Percentiles rank a stretch among this genome's conserved stretches.
phyloP scores from a whole-genome alignment of 2,113 vertebrate species.

The Elgaria multicarinata region DNA sequence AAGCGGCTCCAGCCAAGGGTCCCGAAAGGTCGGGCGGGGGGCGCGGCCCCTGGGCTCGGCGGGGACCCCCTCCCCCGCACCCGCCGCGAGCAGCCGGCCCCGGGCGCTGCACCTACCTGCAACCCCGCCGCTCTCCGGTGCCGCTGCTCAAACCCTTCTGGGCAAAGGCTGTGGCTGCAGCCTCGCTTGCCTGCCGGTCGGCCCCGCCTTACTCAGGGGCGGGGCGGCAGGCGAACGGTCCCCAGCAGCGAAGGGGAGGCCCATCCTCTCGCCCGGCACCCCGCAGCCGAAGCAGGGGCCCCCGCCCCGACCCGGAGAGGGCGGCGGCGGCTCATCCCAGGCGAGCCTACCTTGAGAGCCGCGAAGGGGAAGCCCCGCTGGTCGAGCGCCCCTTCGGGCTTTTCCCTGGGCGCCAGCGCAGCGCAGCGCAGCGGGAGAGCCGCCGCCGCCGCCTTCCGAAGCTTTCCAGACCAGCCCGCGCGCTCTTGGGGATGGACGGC shows the following conservation, averaged over 20 bases:
- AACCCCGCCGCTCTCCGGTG: background rate
- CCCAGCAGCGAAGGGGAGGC: background rate
- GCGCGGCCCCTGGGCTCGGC: background rate
- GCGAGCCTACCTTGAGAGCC: background rate
- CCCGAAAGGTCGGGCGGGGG: background rate
- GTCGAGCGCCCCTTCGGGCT: background rate
- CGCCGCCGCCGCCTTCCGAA: background rate
- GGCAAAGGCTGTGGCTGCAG: background rate
- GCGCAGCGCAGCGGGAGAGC: too few relatives aligned
- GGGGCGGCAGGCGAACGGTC: background rate
- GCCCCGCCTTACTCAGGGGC: background rate
- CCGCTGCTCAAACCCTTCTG: background rate
- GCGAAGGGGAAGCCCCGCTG: background rate
- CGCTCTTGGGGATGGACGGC: background rate
- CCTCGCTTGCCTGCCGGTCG: background rate
- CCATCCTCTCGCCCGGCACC: background rate
- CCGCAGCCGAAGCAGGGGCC: background rate
- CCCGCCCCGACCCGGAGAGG: too few relatives aligned
- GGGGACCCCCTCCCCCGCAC: too few relatives aligned
- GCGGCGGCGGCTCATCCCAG: accelerated
- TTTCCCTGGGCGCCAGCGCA: background rate
- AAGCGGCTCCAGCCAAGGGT: background rate
- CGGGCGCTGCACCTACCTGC: background rate
- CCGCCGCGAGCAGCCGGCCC: background rate
- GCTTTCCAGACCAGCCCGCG: background rate